Evolutionary conservation across 2,797 vertebrate genomes (phyloP).

Genomic region (Onychomys arenicola): DNA sequence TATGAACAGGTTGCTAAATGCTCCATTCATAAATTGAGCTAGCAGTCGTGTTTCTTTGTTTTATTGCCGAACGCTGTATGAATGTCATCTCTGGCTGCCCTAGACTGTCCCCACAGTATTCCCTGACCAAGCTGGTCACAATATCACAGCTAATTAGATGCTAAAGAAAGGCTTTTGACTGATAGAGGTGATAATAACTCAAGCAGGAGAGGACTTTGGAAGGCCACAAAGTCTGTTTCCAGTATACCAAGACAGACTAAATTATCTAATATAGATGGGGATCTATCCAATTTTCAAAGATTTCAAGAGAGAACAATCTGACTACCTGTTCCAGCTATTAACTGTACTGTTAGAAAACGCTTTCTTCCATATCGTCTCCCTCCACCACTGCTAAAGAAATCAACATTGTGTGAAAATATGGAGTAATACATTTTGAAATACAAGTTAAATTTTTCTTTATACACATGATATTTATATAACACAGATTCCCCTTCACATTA

Average conservation of each 20-base stretch:
- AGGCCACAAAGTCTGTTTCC: not conserved
- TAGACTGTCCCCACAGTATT: not conserved
- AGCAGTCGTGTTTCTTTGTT: not conserved
- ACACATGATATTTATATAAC: constrained; percentile 72
- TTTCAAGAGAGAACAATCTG: constrained; percentile 66
- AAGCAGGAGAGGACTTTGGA: constrained; percentile 37
- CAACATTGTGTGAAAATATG: constrained; percentile 68
- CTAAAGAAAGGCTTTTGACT: constrained; percentile 15
- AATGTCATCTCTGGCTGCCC: constrained; percentile 23
- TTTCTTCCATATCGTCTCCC: constrained; percentile 52
- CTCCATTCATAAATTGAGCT: constrained; percentile 26
- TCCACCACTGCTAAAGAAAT: constrained; percentile 65
- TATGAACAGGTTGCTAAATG: not conserved
- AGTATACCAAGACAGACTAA: not conserved
- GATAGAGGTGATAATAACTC: not conserved
- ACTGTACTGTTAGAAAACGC: constrained; percentile 51
- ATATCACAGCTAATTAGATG: constrained; percentile 46
- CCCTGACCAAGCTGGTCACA: not conserved
- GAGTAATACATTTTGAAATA: constrained; percentile 64
- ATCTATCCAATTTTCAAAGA: constrained; percentile 49
- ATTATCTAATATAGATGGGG: constrained; percentile 41
- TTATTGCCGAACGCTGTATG: not conserved
- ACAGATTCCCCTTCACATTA: constrained; percentile 65
- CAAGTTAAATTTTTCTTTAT: constrained; percentile 69
- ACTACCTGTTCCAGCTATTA: constrained; percentile 59